Evolutionary conservation across 92 coral and sea anemone genomes (phyloP).

Genomic region (Palythoa grandis): DNA sequence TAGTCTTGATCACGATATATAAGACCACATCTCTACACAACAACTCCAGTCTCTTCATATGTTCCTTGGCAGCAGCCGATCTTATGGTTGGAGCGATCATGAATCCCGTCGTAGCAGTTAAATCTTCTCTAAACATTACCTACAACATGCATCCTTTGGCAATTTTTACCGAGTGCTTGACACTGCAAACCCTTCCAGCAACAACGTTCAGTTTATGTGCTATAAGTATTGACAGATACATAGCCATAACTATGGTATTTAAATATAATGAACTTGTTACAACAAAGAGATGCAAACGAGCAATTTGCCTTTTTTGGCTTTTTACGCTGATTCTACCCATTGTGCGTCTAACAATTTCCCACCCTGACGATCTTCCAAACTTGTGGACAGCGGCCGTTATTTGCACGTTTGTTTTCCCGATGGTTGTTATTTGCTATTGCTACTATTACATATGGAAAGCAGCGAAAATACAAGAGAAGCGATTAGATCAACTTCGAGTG

Average conservation of each 20-base stretch:
- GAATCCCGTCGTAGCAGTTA: slow-evolving; percentile 38
- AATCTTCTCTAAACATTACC: slow-evolving; percentile 20
- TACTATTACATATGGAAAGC: slow-evolving; percentile 40
- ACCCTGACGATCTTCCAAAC: slow-evolving; percentile 30
- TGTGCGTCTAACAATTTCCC: slow-evolving; percentile 11
- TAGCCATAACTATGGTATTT: slow-evolving; percentile 18
- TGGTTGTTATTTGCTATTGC: slow-evolving; percentile 36
- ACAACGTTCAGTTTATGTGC: slow-evolving; percentile 40
- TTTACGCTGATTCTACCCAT: slow-evolving; percentile 18
- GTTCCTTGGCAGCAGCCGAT: slow-evolving; percentile 34
- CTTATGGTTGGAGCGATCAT: slow-evolving; percentile 30
- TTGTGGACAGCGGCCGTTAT: slow-evolving; percentile 36
- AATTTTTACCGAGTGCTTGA: slow-evolving; percentile 29
- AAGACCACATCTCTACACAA: slow-evolving; percentile 32
- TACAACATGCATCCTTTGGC: slow-evolving; percentile 29
- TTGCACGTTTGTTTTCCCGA: slow-evolving; percentile 37
- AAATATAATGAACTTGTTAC: slow-evolving; percentile 33
- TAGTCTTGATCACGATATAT: slow-evolving; percentile 19
- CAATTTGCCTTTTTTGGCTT: slow-evolving; percentile 23
- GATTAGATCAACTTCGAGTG: background rate
- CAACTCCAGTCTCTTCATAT: slow-evolving; percentile 42
- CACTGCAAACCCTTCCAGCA: slow-evolving; percentile 33
- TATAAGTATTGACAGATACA: slow-evolving; percentile 33
- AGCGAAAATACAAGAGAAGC: slow-evolving; percentile 15
- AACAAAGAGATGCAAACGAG: slow-evolving; percentile 12